Base-by-base conservation (phyloP, 2,113 vertebrate species). In the Nanorana parkeri region DNA sequence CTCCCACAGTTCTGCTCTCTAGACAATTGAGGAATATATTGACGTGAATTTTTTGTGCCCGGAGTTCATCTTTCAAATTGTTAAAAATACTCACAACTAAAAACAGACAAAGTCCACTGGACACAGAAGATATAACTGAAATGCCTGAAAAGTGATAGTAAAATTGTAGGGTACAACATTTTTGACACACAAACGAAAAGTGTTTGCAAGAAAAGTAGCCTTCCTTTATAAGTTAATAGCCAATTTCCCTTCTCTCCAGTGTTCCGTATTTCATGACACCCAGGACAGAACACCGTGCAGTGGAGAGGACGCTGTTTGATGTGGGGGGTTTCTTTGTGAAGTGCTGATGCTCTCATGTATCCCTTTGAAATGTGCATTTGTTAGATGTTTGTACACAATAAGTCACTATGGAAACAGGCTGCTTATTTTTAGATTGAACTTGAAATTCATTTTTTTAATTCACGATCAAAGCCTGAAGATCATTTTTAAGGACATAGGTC, bases 341-440 rank as follows among this genome's bases (percentile, higher is more conserved):
- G 72, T 58, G 72, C 72, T 60, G 23, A 61, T 56, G 41, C 72
- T 72, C 66, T 71, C 54, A 61, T 61, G 36, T 60, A 32, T 23
- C 10, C 56, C 29, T 75, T 55, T 75, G 72, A 75, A 75, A 75
- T 73, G 10, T 29, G 28, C 17, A 17, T 60, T 41, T 75, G 55
- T 75, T 61, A 60, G 72, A 75, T 61, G 72, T 75, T 75, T 60
- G 72, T 75, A 75, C 72, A 75, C 72, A 75, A 75, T 60, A 19
- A 61, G 29, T 75, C 29, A 41, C 72, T 75, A 75, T 75, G 55
- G 72, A 28, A 75, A 75, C 72, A 16, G 3, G 72, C 55, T 13
- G 55, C 60, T 75, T 75, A 75, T 75, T 75, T 56, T 41, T 32
- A 61, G 72, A 60, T 61, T 41, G 29, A 75, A 61, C 55, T 75